Conservation (phyloP, 2,797 vertebrate genomes). For the Cirrhinus mrigala region DNA sequence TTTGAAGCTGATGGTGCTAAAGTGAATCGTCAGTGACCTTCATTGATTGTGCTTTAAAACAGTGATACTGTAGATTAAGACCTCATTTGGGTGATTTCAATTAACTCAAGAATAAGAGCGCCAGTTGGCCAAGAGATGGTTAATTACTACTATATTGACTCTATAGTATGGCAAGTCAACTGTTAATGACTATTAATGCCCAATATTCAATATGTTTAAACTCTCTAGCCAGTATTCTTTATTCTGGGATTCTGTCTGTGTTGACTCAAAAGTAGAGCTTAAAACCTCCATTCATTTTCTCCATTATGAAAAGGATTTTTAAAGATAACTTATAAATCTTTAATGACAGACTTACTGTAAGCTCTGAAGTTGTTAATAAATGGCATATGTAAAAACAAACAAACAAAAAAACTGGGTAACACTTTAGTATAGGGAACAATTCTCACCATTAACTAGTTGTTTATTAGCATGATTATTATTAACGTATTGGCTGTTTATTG, state of each 20-base stretch:
- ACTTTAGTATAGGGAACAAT: no score
- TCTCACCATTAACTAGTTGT: no score
- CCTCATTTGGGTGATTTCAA: conserved; percentile 28
- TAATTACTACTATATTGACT: conserved; percentile 4
- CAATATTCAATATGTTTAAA: not conserved
- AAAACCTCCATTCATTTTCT: not conserved
- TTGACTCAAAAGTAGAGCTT: not conserved
- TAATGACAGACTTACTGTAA: no score
- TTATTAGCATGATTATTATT: no score
- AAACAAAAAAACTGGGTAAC: no score
- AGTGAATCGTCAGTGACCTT: conserved; percentile 1
- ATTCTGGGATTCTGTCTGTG: not conserved
- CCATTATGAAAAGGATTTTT: not conserved
- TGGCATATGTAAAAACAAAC: no score
- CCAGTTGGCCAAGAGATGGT: not conserved
- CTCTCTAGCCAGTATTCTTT: not conserved
- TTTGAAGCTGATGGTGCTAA: not conserved
- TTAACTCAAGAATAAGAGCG: conserved; percentile 14
- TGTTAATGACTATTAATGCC: not conserved
- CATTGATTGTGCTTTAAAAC: conserved; percentile 9
- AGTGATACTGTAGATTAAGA: not conserved
- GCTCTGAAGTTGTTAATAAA: no score
- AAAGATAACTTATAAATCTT: no score
- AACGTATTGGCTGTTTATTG: no score
- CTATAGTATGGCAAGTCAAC: not conserved